Evolutionary conservation across 2,113 vertebrate genomes (phyloP), one percentile per base, ranked within the genome.

Genomic region (Mirza zaza): DNA sequence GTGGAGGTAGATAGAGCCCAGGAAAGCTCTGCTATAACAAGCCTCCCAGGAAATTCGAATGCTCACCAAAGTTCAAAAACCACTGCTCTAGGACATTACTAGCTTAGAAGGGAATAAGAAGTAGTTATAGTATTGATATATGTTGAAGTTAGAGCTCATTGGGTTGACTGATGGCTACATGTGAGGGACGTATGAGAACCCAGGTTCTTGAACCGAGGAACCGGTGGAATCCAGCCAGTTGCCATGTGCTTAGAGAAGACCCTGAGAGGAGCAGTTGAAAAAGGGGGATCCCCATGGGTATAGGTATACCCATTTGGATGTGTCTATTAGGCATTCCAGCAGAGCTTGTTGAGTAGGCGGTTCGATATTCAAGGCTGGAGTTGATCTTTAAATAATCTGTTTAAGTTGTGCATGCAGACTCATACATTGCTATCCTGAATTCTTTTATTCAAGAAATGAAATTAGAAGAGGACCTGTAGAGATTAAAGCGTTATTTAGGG

Each of bases 381-480:
- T 50, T 25, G 87, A 55, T 93, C n/a, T 75, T 79, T 87, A 95
- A 79, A 91, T 89, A 86, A 50, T 84, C 75, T 87, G 21, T 48
- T 80, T 91, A 75, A 73, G 13, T 83, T 91, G 17, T 96, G 32
- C 52, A 27, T 48, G 8, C n/a, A 90, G 57, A 68, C 10, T 10
- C 3, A 86, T 59, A 8, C 6, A 89, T 80, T 90, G 27, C 75
- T 71, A 42, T 73, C 87, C 55, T 94, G 55, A 1, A 81, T 97
- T 86, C 96, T 70, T 90, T 96, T 96, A 50, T 96, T 67, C 18
- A 39, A 15, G 52, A 77, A 93, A 39, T 95, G 8, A 95, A 75
- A 32, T 36, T 67, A 34, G 55, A 86, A 89, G 48, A 57, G 9
- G 36, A 61, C 34, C 61, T 89, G 11, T 77, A 36, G 94, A 93